phyloP scores from a whole-genome alignment of 1,140 invertebrate species.

The Drosophila pandora region DNA sequence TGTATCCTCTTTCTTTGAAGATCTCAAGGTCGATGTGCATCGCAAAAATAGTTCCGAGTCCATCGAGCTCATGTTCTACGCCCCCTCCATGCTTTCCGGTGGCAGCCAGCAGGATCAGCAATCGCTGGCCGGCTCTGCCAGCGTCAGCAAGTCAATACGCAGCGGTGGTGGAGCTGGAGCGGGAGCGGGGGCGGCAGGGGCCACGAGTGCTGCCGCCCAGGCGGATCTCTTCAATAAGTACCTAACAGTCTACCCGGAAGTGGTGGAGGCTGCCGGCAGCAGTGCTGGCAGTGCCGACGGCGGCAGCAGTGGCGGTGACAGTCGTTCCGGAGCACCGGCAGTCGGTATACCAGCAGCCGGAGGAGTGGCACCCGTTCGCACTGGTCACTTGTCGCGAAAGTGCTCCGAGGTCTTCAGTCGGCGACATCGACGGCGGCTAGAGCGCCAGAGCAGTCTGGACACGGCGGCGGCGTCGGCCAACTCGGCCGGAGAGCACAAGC shows the following conservation, averaged over 20 bases:
- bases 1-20: conserved; percentile 73
- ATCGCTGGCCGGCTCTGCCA: conserved; percentile 71
- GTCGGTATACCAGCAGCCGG: not conserved
- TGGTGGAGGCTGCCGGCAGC: conserved; percentile 44
- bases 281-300: conserved; percentile 41
- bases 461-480: conserved; percentile 47
- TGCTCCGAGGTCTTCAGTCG: conserved; percentile 78
- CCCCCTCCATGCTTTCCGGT: conserved; percentile 70
- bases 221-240: conserved; percentile 69
- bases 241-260: conserved; percentile 74
- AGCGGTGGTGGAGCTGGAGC: conserved; percentile 11
- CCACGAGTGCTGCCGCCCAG: conserved; percentile 43
- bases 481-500: conserved; percentile 43
- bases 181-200: conserved; percentile 14
- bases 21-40: conserved; percentile 96
- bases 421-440: conserved; percentile 65
- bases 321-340: conserved; percentile 11
- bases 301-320: conserved; percentile 36
- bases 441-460: conserved; percentile 74
- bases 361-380: conserved; percentile 26
- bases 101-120: conserved; percentile 79
- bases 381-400: conserved; percentile 67
- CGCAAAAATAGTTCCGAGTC: conserved; percentile 95
- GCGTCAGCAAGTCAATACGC: conserved; percentile 76
- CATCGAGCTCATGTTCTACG: conserved; percentile 84